Conservation (phyloP, 2,888 invertebrate species). For the Hypolimnas misippus region DNA sequence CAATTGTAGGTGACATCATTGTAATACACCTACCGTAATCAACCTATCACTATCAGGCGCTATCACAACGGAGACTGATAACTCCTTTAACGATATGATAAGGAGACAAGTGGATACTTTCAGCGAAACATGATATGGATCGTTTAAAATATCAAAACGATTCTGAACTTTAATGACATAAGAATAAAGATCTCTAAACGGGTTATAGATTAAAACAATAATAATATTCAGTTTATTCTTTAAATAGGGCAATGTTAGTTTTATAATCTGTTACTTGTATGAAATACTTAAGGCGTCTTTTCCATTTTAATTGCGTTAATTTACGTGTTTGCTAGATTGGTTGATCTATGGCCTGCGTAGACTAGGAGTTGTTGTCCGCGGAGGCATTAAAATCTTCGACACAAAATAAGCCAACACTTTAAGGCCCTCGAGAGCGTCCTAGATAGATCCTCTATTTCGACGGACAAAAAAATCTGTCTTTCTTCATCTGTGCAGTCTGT, state of each 20-base stretch:
- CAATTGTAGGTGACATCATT: conserved; percentile 38
- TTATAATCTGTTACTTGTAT: neutral
- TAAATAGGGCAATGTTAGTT: conserved; percentile 9
- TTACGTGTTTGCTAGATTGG: too few relatives aligned
- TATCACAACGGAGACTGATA: conserved; percentile 48
- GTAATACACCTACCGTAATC: conserved; percentile 41
- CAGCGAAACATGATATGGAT: conserved; percentile 30
- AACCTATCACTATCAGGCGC: conserved; percentile 42
- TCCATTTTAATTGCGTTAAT: too few relatives aligned
- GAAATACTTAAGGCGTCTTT: too few relatives aligned
- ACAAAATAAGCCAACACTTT: too few relatives aligned
- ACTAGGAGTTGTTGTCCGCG: too few relatives aligned
- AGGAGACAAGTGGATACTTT: conserved; percentile 44
- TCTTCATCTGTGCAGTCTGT: too few relatives aligned
- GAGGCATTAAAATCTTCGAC: too few relatives aligned
- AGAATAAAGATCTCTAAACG: neutral
- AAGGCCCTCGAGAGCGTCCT: too few relatives aligned
- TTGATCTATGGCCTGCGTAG: too few relatives aligned
- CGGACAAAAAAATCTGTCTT: too few relatives aligned
- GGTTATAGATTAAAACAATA: conserved; percentile 8
- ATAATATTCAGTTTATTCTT: conserved; percentile 18
- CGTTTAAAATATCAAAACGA: conserved; percentile 8
- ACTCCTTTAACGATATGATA: conserved; percentile 46
- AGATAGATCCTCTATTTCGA: too few relatives aligned
- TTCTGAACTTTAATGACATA: conserved; percentile 18